Base-by-base conservation (phyloP, 2,113 vertebrate species). In the Fukomys damarensis region DNA sequence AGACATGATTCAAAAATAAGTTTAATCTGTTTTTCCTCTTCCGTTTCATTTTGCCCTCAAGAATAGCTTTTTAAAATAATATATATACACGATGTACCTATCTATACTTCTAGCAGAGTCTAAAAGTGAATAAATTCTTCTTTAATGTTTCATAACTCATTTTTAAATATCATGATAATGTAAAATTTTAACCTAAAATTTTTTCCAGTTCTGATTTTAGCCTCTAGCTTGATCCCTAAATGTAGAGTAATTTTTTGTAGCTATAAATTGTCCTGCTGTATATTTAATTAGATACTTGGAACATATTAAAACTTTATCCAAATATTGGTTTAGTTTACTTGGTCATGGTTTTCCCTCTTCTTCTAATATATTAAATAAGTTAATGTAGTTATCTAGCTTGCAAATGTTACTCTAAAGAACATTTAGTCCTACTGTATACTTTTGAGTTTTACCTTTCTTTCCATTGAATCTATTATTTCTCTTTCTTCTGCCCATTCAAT, bases 401-500 rank as follows among this genome's bases (percentile, higher is more conserved):
- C 5, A 90, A 82, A 56, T 59, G 14, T 68, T 82, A 70, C 81
- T 77, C 41, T 72, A 76, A 91, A 85, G 54, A 58, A 28, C 5
- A 84, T 30, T 11, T 59, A 84, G 1, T 83, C 28, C 43, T 80
- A 54, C 30, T 58, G 17, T 59, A 58, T 76, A 93, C 12, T 32
- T 93, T 72, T 85, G 49, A 90, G 32, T 68, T 87, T 77, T 84
- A 58, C 3, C 30, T 94, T 82, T 41, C 46, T 80, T 89, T 93
- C 26, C 38, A 19, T 1, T 85, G 7, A 94, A 81, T 77, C 54
- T 74, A 63, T 66, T 52, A 24, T 86, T 86, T 76, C 68, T 89
- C 41, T 58, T 74, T 93, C 58, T 91, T 96, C 65, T 96, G 16
- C 54, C 77, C 68, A 38, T 38, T 97, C 77, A 59, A 96, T 97